Base-by-base conservation (phyloP, 1,140 invertebrate genomes). In the Yoshiicerus persimilis region DNA sequence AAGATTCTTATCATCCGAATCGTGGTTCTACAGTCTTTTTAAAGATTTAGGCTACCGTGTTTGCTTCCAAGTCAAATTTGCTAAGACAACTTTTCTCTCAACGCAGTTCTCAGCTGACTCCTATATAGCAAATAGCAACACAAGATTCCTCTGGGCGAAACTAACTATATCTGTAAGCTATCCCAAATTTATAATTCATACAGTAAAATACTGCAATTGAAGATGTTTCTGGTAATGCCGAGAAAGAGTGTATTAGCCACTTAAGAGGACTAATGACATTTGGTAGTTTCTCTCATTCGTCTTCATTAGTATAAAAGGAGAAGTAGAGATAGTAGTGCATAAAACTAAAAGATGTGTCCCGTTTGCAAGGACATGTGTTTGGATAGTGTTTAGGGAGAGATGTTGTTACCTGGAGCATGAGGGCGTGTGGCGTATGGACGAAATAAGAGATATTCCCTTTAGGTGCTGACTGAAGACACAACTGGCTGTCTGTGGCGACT, bases 371-470 rank as follows among this genome's bases (percentile, higher is more conserved):
- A 70, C 64, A 27, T 8, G 30, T 70, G 25, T 1, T 9, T 30
- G 27, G 23, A 13, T 10, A 70, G 25, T 70, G 16, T 70, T 64
- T 64, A 64, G 23, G 1, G 62, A 25, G 23, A 70, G 10, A 11
- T 32, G 11, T 30, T 34, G 93, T 94, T 94, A 98, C 98, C 96
- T 98, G 97, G 91, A 98, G 95, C 98, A 99, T 99, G 86, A 99
- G 95, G 89, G 98, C 98, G 93, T 99, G 99, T 75, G 98, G 98
- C 89, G 98, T 98, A 94, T 99, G 99, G 91, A 99, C 97, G 95
- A 99, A 99, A 94, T 98, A 99, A 91, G 97, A 97, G 90, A 96
- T 94, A 93, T 99, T 99, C 92, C 97, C 97, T 94, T 99, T 99
- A 86, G 98, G 97, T 87, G 97, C 97, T 87, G 98, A 98, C 93